Base-by-base conservation (phyloP, 2,113 vertebrate species). In the Etia nguti region DNA sequence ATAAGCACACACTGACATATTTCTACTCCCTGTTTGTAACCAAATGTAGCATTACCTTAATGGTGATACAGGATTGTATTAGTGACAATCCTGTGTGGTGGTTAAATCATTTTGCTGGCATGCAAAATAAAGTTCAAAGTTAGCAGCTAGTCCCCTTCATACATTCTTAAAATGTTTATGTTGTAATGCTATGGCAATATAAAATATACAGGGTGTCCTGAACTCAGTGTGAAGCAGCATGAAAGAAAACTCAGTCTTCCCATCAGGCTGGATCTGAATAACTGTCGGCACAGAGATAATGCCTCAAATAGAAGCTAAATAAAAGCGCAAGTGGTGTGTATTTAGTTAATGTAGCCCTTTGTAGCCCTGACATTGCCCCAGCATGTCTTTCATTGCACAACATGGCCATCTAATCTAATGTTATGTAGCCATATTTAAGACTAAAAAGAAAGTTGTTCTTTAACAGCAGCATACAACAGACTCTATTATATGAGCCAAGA, bases 311-410 rank as follows among this genome's bases (percentile, higher is more conserved):
- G 73, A 38, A 87, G 73, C 62, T 79, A 46, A 82, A 89, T 56
- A 80, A 87, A 88, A 92, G 70, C 81, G 90, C 83, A 82, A 75
- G 73, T 79, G 92, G 90, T 95, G 92, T 92, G 94, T 94, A 94
- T 95, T 92, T 85, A 85, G 57, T 56, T 68, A 81, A 92, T 82
- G 88, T 95, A 95, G 95, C 95, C 95, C 95, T 96, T 95, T 50
- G 90, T 68, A 68, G 62, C 62, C 62, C 34, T 90, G 81, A 82
- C 59, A 50, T 57, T 43, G 73, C 73, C 83, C 87, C 31, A 24
- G 89, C 80, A 59, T 82, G 81, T 83, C 81, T 82, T 86, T 80
- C 79, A 83, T 29, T 79, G 70, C 59, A 86, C 84, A 88, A 62
- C 84, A 83, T n/a, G 46, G 50, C 70, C 31, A 46, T 11, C 55